Evolutionary conservation across 2,888 invertebrate species (phyloP).

Genomic region (Cephus rjabovi): DNA sequence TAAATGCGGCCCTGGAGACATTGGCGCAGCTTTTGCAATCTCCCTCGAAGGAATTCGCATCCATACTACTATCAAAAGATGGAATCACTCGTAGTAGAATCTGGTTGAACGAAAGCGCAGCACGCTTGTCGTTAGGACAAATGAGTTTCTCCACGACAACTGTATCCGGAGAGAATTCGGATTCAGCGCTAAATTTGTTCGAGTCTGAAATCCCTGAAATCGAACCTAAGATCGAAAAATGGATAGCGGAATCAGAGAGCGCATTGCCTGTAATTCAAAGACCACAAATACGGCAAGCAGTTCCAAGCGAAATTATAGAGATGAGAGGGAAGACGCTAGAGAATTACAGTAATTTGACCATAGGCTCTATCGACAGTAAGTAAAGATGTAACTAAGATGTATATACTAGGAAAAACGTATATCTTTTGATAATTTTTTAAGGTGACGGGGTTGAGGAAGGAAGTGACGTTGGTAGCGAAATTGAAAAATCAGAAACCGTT

Average conservation of each 20-base stretch:
- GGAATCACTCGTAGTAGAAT: conserved; percentile 63
- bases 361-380: conserved; percentile 53
- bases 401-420: not conserved
- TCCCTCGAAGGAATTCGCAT: conserved; percentile 66
- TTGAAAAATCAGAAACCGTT: conserved; percentile 42
- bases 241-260: conserved; percentile 49
- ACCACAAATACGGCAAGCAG: conserved; percentile 25
- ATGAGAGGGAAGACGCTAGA: conserved; percentile 45
- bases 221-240: conserved; percentile 52
- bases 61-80: conserved; percentile 64
- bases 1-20: conserved; percentile 86
- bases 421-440: conserved; percentile 28
- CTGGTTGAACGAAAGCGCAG: conserved; percentile 25
- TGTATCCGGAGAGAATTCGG: conserved; percentile 41
- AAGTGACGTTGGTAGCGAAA: conserved; percentile 51
- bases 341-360: conserved; percentile 48
- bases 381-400: conserved; percentile 17
- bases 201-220: conserved; percentile 52
- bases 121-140: conserved; percentile 39
- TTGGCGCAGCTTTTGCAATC: conserved; percentile 70
- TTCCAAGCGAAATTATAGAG: conserved; percentile 38
- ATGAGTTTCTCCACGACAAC: conserved; percentile 48
- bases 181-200: conserved; percentile 44
- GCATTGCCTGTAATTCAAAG: conserved; percentile 30
- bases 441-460: conserved; percentile 48